These are phyloP conservation scores for Gallinago media DNA, from an alignment of 2,113 vertebrate species.

Conservation along the genomic window DNA sequence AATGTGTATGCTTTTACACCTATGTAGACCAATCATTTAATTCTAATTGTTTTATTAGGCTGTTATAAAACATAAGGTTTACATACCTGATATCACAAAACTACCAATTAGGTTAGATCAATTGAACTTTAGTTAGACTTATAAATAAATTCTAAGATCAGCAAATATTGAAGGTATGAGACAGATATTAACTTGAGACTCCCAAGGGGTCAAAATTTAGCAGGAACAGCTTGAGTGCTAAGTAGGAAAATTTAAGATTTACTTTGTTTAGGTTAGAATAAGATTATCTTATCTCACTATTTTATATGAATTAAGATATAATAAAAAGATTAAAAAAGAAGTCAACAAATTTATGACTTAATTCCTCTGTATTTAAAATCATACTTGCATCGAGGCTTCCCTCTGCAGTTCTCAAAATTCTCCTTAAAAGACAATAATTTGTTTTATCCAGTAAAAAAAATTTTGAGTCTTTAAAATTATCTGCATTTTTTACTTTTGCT, in stretches of 20 bases:
- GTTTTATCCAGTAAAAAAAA: not conserved
- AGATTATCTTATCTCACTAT: not conserved
- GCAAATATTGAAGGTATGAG: not conserved
- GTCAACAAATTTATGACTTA: not conserved
- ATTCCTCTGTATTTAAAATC: not conserved
- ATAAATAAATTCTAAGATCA: not conserved
- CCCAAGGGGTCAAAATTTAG: not conserved
- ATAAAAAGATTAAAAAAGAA: not conserved
- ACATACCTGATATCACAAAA: not conserved
- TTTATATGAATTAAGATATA: not conserved
- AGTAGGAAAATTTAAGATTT: not conserved
- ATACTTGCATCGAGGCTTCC: not conserved
- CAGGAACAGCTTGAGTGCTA: not conserved
- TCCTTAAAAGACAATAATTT: not conserved
- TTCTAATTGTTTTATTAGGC: not conserved
- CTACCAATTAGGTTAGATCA: not conserved
- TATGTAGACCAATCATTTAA: not conserved
- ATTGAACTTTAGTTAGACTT: not conserved
- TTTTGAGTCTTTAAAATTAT: not conserved
- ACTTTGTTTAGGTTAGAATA: not conserved
- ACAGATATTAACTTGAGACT: not conserved
- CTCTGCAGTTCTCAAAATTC: not conserved
- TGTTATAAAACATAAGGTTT: not conserved
- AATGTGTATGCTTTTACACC: not conserved
- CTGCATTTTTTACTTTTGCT: not conserved